Conservation (phyloP, 2,797 vertebrate species). For the Tarsius wallacei region DNA sequence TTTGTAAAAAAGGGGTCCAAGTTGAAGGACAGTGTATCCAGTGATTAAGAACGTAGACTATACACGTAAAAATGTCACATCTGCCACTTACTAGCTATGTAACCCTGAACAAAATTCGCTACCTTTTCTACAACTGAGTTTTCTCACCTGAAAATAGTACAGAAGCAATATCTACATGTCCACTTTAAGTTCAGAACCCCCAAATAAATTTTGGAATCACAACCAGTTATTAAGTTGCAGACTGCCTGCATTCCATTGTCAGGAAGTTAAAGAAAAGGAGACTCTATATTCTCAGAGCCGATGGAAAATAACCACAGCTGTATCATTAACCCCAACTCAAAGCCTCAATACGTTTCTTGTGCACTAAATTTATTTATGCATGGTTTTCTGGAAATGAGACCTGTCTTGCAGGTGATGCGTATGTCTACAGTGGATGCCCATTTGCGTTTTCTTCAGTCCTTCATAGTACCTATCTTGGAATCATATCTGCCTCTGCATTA, state of each 20-base stretch:
- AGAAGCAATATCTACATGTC: background rate
- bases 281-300: background rate
- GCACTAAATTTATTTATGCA: background rate
- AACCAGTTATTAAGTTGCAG: background rate
- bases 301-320: background rate
- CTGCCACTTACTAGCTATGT: background rate
- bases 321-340: background rate
- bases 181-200: background rate
- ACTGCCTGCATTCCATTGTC: background rate
- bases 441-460: background rate
- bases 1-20: background rate
- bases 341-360: background rate
- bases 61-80: background rate
- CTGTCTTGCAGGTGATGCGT: background rate
- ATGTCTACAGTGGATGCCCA: fast-evolving
- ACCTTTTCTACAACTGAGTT: background rate
- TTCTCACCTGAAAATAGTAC: background rate
- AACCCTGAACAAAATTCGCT: background rate
- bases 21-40: background rate
- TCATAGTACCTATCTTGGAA: background rate
- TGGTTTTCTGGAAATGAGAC: background rate
- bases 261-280: background rate
- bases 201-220: background rate
- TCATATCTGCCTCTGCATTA: background rate
- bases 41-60: background rate